Evolutionary conservation across 2,113 vertebrate species (phyloP), one percentile per base, ranked within the genome.

Genomic region (Cinclus mexicanus): DNA sequence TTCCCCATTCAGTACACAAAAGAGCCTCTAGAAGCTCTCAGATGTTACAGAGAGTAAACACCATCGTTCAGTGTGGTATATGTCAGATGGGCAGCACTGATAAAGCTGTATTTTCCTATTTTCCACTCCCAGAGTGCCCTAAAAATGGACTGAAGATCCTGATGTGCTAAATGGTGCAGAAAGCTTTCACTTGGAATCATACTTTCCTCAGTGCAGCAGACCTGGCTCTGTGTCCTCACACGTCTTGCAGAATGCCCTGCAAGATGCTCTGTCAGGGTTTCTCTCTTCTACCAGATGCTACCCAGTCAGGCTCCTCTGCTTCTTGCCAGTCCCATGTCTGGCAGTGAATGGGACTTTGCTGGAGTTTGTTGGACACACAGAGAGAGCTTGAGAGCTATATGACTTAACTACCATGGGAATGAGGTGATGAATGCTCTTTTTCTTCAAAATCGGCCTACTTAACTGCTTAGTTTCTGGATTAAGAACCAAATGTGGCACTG

Each of bases 401-500:
- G 46, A 47, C 50, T 83, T 83, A 94, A 72, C 53, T 83, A 12
- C 80, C 61, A 79, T 10, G 3, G 69, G 94, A 92, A 55, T 33
- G 24, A 92, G 52, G 68, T 83, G 52, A 71, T 76, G 12, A 89
- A 93, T 67, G 75, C 47, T 77, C 47, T 57, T 75, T 59, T 75
- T 78, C 69, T 94, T 89, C 76, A 93, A 90, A 88, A 57, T 31
- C 6, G 23, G 47, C 60, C 76, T 78, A 68, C 41, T 92, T 78
- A 81, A 49, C 42, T 25, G 71, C 44, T 68, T 86, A 6, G 1
- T 94, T 95, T 92, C 56, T 81, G 86, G 83, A 90, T 92, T 65
- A 84, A 88, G 69, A 95, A 94, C 49, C 44, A 89, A 90, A 96
- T 67, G 42, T 87, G 72, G 64, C 37, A 75, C 44, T 80, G 59